Evolutionary conservation across 2,113 vertebrate genomes (phyloP).

Genomic region (Epinephelus cyanopodus): DNA sequence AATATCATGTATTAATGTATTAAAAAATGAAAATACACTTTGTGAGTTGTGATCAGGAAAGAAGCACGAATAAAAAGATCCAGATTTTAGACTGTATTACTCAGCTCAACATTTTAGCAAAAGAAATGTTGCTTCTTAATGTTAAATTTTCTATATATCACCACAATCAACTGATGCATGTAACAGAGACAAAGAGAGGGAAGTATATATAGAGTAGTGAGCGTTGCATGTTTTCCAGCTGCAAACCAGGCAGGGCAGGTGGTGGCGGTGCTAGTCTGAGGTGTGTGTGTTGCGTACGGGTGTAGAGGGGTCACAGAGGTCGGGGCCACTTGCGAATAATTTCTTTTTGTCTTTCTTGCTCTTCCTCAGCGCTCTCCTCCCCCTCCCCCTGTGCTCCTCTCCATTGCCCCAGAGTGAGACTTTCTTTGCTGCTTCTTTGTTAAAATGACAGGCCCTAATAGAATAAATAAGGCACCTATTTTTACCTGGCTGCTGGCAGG

Average conservation of each 20-base stretch:
- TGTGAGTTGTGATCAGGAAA: not conserved
- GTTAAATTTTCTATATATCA: too few species aligned
- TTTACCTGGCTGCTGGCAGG: slow-evolving; percentile 66
- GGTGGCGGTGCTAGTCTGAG: slow-evolving; percentile 32
- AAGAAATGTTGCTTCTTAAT: too few species aligned
- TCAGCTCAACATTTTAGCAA: not conserved
- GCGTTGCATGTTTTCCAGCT: slow-evolving; percentile 35
- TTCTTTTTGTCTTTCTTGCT: too few species aligned
- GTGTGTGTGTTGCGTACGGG: slow-evolving; percentile 20
- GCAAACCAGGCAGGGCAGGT: slow-evolving; percentile 35
- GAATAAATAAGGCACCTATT: slow-evolving; percentile 76
- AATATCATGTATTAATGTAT: not conserved
- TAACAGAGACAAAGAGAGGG: too few species aligned
- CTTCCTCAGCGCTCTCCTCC: slow-evolving; percentile 20
- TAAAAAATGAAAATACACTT: not conserved
- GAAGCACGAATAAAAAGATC: not conserved
- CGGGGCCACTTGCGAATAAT: slow-evolving; percentile 20
- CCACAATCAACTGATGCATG: too few species aligned
- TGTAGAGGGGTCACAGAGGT: slow-evolving; percentile 29
- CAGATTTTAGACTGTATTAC: not conserved
- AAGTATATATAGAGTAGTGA: not conserved
- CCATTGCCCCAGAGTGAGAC: slow-evolving; percentile 37
- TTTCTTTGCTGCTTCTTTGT: slow-evolving; percentile 48
- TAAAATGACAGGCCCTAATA: slow-evolving; percentile 69
- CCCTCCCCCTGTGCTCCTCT: slow-evolving; percentile 17